Evolutionary conservation across 2,888 invertebrate species (phyloP).

Genomic region (Xestia c-nigrum): DNA sequence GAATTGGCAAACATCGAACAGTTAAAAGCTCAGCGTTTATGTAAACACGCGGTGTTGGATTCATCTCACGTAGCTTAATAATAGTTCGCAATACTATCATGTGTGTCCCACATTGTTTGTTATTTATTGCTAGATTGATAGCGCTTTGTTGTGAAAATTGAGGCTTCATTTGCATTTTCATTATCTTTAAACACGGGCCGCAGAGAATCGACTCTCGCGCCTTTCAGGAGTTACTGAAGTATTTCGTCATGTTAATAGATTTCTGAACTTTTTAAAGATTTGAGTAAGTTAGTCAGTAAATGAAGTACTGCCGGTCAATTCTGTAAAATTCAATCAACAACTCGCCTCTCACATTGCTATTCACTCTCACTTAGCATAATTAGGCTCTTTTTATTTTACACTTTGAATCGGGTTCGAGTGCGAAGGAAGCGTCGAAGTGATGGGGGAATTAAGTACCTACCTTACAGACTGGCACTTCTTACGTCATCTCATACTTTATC

Average conservation of each 20-base stretch:
- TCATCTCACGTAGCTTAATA: constrained; percentile 60
- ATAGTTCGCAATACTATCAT: constrained; percentile 48
- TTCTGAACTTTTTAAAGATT: background rate
- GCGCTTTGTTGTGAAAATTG: constrained; percentile 21
- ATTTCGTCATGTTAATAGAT: background rate
- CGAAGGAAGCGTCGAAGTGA: too few relatives aligned
- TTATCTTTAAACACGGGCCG: background rate
- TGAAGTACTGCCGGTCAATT: background rate
- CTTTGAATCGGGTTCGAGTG: too few relatives aligned
- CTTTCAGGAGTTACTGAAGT: background rate
- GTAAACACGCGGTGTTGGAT: constrained; percentile 52
- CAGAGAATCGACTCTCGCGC: background rate
- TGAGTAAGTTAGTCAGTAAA: background rate
- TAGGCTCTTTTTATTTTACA: too few relatives aligned
- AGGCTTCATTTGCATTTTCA: background rate
- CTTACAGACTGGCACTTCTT: too few relatives aligned
- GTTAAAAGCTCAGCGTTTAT: constrained; percentile 59
- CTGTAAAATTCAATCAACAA: too few relatives aligned
- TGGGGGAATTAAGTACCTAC: too few relatives aligned
- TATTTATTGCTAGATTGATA: constrained; percentile 33
- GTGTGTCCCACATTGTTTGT: constrained; percentile 48
- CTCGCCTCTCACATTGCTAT: too few relatives aligned
- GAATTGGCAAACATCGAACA: constrained; percentile 55
- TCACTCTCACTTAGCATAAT: too few relatives aligned
- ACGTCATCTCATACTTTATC: too few relatives aligned